Base-by-base conservation (phyloP, 2,888 invertebrate species). In the Pollenia amentaria region DNA sequence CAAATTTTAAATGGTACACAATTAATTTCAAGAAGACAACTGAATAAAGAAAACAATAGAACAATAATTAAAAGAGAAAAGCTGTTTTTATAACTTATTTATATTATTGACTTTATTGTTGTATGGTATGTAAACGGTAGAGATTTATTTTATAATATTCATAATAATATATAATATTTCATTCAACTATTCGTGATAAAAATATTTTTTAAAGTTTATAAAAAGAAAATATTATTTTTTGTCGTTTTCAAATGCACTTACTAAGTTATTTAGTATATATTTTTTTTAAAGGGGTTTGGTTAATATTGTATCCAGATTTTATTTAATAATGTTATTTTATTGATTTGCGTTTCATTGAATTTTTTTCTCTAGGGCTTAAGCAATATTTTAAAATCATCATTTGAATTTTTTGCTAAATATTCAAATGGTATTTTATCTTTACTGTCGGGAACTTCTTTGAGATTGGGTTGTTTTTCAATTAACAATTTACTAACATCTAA, bases 361-460 rank as follows among this genome's bases (percentile, higher is more conserved):
- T 64, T 77, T 60, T 44, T 64, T 67, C 42, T 87, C 85, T 90
- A 92, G 46, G 92, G 91, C 88, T 92, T 93, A 72, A 92, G 90
- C 87, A 92, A 89, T 87, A 93, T 88, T 89, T 92, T 92, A 76
- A 92, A 93, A 84, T 92, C 92, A 89, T 92, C 92, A 88, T 93
- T 92, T 85, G 92, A 91, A 89, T 93, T 92, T 80, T 90, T 91
- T 89, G 92, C 90, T 83, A 93, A 91, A 86, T 93, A 92, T 90
- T 93, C 92, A 90, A 91, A 92, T 75, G 94, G 93, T 85, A 92
- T 91, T 88, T 93, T 93, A 67, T 94, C 94, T 91, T 94, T 93
- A 8, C 91, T 92, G 88, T 93, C 94, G 91, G 93, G 88, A 89
- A 91, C 53, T 93, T 94, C 88, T 89, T 92, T 93, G 14, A 93